Evolutionary conservation across 1,140 invertebrate species (phyloP).

Genomic region (Heliconius eleuchia): DNA sequence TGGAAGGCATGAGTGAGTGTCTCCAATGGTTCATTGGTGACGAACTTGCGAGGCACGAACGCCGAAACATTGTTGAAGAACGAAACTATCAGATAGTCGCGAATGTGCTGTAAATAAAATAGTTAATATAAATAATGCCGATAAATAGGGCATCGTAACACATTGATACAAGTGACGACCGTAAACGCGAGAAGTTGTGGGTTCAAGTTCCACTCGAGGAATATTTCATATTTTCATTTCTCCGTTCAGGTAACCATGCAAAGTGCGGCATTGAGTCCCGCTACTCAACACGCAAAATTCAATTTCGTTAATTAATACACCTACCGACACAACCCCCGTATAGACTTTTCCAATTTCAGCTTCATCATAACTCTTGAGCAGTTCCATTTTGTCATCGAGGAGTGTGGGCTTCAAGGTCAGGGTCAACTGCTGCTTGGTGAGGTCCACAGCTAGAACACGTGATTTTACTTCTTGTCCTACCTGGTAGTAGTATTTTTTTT

Average conservation of each 20-base stretch:
- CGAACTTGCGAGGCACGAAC: constrained; percentile 79
- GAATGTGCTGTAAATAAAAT: constrained; percentile 46
- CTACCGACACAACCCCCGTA: constrained; percentile 81
- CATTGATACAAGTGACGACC: too few relatives aligned
- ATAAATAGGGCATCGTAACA: too few relatives aligned
- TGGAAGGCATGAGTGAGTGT: constrained; percentile 79
- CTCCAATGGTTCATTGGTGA: constrained; percentile 74
- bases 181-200: too few relatives aligned
- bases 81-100: constrained; percentile 80
- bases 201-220: too few relatives aligned
- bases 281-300: too few relatives aligned
- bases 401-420: constrained; percentile 84
- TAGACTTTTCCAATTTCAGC: constrained; percentile 80
- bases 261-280: too few relatives aligned
- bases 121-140: not conserved
- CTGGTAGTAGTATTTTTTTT: too few relatives aligned
- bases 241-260: too few relatives aligned
- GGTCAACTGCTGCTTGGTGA: constrained; percentile 63
- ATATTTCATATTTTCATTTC: too few relatives aligned
- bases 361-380: constrained; percentile 74
- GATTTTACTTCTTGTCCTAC: constrained; percentile 77
- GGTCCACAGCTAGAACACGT: constrained; percentile 78
- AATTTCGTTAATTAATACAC: not conserved
- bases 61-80: constrained; percentile 84
- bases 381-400: constrained; percentile 73